phyloP scores from a whole-genome alignment of 1,140 invertebrate species.

The Yoshiicerus persimilis region DNA sequence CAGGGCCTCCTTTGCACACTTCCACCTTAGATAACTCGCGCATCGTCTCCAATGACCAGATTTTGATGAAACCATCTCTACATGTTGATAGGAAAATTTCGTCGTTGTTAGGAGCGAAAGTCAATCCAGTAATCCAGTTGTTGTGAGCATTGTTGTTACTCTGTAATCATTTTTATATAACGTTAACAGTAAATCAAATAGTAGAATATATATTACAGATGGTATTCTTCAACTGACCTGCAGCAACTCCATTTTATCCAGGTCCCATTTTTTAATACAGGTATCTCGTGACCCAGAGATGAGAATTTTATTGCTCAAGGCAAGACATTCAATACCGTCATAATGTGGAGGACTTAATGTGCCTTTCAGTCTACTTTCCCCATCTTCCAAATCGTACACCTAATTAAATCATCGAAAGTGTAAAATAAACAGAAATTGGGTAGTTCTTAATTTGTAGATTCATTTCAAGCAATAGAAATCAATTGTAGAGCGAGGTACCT shows the following conservation, averaged over 20 bases:
- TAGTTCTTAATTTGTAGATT: too few species aligned
- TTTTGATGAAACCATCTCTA: conserved; percentile 70
- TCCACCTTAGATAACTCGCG: conserved; percentile 68
- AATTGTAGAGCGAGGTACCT: neutral
- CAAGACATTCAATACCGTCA: conserved; percentile 81
- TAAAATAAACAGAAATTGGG: too few species aligned
- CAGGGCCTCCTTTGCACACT: conserved; percentile 68
- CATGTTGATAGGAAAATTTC: conserved; percentile 73
- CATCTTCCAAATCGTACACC: conserved; percentile 64
- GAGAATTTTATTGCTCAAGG: conserved; percentile 65
- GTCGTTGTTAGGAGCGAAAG: conserved; percentile 63
- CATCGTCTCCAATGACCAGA: conserved; percentile 70
- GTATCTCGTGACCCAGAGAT: conserved; percentile 85
- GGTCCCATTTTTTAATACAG: conserved; percentile 86
- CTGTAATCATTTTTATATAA: conserved; percentile 57
- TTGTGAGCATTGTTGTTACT: conserved; percentile 84
- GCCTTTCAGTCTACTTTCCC: neutral
- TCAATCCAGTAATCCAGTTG: conserved; percentile 82
- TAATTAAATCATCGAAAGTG: neutral
- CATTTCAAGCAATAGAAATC: neutral
- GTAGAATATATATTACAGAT: too few species aligned
- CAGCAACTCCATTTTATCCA: conserved; percentile 52
- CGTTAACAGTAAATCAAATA: too few species aligned
- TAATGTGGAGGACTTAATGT: conserved; percentile 82
- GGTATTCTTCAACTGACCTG: neutral